These are phyloP conservation scores for Tenthredo livida DNA, from an alignment of 2,888 invertebrate species.

Conservation along the genomic window DNA sequence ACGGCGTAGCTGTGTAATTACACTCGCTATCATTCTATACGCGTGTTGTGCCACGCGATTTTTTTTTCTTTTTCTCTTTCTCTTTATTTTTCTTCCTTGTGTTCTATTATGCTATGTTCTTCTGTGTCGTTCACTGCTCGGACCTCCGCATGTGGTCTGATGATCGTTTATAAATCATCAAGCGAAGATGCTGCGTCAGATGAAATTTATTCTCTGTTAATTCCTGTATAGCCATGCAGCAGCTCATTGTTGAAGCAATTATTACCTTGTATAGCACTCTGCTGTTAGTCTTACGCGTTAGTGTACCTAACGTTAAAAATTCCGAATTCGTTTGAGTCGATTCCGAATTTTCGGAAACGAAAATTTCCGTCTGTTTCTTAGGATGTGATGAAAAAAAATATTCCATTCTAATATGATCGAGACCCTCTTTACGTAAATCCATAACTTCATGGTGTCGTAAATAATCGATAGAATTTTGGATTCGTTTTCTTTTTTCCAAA, in stretches of 20 bases:
- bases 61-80: neutral
- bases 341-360: no score
- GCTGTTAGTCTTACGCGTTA: no score
- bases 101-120: neutral
- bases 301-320: no score
- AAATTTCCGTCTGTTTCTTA: no score
- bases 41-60: neutral
- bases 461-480: no score
- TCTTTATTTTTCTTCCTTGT: neutral
- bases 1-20: neutral
- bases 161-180: constrained; percentile 23
- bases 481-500: no score
- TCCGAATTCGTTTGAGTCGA: no score
- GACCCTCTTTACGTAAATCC: no score
- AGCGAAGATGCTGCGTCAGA: constrained; percentile 20
- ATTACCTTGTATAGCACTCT: neutral
- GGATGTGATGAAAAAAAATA: no score
- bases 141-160: neutral
- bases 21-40: neutral
- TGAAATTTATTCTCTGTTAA: neutral
- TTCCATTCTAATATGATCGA: no score
- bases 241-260: neutral
- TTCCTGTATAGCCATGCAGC: neutral
- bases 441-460: no score
- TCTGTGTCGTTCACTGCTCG: neutral